These are phyloP conservation scores for Aphelenchoides fujianensis DNA, from an alignment of 1,140 invertebrate species.

Conservation along the genomic window DNA sequence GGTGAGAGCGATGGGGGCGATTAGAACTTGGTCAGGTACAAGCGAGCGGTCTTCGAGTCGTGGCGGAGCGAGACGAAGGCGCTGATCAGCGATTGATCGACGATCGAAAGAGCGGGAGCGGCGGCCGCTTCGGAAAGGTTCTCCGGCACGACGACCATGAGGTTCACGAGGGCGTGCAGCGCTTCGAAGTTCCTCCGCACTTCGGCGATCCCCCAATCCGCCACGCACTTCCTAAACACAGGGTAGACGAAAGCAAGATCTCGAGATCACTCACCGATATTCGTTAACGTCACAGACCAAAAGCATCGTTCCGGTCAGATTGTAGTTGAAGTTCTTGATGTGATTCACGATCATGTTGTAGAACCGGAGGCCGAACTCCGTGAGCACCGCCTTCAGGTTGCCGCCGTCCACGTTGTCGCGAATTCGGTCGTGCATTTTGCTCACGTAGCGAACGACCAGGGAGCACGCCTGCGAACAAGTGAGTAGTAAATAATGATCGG, in stretches of 20 bases:
- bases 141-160: conserved; percentile 88
- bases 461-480: conserved; percentile 77
- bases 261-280: conserved; percentile 71
- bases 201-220: conserved; percentile 70
- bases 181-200: conserved; percentile 86
- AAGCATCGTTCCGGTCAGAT: conserved; percentile 91
- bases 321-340: conserved; percentile 88
- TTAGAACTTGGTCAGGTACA: conserved; percentile 11
- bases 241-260: neutral
- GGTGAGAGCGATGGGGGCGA: neutral
- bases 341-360: conserved; percentile 94
- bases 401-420: conserved; percentile 84
- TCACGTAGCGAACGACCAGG: conserved; percentile 80
- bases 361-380: conserved; percentile 82
- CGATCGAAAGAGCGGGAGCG: conserved; percentile 57
- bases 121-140: conserved; percentile 91
- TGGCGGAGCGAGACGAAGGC: conserved; percentile 23
- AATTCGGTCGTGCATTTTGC: conserved; percentile 74
- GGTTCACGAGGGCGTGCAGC: conserved; percentile 88
- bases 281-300: conserved; percentile 97
- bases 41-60: conserved; percentile 18
- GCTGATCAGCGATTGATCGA: conserved; percentile 12
- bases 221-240: conserved; percentile 68
- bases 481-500: too few species aligned
- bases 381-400: conserved; percentile 79